Evolutionary conservation across 2,888 invertebrate species (phyloP).

Genomic region (Chloroclysta siterata): DNA sequence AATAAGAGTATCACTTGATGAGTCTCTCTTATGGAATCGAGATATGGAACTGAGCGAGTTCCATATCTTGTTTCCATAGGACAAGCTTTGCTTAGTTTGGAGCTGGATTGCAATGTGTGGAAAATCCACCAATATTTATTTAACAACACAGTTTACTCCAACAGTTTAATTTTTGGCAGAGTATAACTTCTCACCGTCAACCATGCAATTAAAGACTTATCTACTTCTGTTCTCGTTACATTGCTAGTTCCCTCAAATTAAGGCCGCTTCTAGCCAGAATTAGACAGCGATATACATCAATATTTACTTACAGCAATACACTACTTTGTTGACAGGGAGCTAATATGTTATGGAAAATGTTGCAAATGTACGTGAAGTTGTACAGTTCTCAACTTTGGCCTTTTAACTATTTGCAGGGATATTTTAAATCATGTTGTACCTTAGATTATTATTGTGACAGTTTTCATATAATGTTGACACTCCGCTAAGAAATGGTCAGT

Average conservation of each 20-base stretch:
- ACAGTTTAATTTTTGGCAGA: neutral
- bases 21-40: no score
- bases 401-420: slow-evolving; percentile 3
- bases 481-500: no score
- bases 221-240: neutral
- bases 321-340: slow-evolving; percentile 7
- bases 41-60: no score
- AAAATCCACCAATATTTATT: no score
- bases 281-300: slow-evolving; percentile 1
- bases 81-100: no score
- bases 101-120: no score
- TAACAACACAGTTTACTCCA: no score
- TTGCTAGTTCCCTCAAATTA: slow-evolving; percentile 2
- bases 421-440: neutral
- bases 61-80: no score
- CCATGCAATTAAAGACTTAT: neutral
- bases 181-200: neutral
- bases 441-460: no score
- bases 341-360: slow-evolving; percentile 27
- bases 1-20: no score
- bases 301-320: slow-evolving; percentile 1
- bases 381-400: slow-evolving; percentile 7
- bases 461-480: no score
- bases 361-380: slow-evolving; percentile 11
- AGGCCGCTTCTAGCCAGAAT: neutral